Conservation (phyloP, 2,113 vertebrate genomes). For the Eleginops maclovinus region DNA sequence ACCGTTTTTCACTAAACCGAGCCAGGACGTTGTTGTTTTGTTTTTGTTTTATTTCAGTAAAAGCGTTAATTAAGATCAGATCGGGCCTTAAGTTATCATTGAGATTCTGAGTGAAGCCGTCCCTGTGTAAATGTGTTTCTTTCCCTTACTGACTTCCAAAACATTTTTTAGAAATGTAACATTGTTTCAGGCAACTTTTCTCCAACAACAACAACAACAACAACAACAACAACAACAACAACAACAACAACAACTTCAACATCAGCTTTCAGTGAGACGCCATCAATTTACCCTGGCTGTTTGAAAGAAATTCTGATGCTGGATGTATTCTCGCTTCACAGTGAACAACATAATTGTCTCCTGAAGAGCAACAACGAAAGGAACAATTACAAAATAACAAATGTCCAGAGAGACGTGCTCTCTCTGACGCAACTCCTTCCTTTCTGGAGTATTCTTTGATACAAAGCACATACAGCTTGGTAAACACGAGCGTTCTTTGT, state of each 20-base stretch:
- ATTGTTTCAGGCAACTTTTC: constrained; percentile 22
- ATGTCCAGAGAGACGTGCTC: neutral
- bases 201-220: neutral
- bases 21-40: too few species aligned
- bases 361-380: constrained; percentile 22
- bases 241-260: too few species aligned
- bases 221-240: too few species aligned
- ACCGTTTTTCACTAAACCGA: too few species aligned
- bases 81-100: neutral
- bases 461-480: neutral
- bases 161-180: neutral
- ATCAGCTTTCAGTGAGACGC: constrained; percentile 11
- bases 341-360: neutral
- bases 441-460: neutral
- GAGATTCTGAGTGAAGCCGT: neutral
- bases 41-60: too few species aligned
- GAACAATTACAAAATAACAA: constrained; percentile 25
- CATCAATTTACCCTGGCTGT: neutral
- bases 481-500: neutral
- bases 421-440: neutral
- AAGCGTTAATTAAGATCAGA: neutral
- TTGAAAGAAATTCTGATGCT: neutral
- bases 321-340: neutral
- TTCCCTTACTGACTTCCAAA: neutral
- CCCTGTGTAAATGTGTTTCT: neutral